Percentiles rank a stretch among this genome's conserved stretches.
Evolutionary conservation across 2,888 invertebrate genomes (phyloP).

Genomic region (Siphlonurus alternatus): DNA sequence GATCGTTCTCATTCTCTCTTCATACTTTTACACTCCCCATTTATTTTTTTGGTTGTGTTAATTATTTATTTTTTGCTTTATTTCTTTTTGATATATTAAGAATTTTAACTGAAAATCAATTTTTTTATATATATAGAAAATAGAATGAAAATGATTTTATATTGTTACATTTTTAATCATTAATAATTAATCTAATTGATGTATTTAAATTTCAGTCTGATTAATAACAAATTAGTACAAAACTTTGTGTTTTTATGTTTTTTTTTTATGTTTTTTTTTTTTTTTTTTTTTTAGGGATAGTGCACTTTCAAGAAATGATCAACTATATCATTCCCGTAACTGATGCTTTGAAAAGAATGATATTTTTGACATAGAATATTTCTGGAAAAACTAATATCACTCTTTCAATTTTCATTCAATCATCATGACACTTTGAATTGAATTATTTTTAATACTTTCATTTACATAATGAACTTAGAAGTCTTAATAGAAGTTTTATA

Average conservation of each 20-base stretch:
- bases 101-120: no score
- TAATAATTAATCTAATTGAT: background rate
- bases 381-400: background rate
- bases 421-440: background rate
- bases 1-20: background rate
- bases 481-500: background rate
- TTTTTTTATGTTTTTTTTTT: background rate
- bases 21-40: background rate
- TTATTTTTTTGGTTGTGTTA: background rate
- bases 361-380: background rate
- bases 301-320: background rate
- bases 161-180: background rate
- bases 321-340: no score
- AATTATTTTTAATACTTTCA: background rate
- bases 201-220: background rate
- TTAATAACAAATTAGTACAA: no score
- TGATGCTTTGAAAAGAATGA: background rate
- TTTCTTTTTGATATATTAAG: background rate
- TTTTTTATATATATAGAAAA: background rate
- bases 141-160: background rate
- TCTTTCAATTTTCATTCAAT: background rate
- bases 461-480: background rate
- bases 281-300: background rate
- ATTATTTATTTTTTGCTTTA: background rate
- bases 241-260: no score